Evolutionary conservation across 2,113 vertebrate genomes (phyloP).

Genomic region (Corapipo altera): DNA sequence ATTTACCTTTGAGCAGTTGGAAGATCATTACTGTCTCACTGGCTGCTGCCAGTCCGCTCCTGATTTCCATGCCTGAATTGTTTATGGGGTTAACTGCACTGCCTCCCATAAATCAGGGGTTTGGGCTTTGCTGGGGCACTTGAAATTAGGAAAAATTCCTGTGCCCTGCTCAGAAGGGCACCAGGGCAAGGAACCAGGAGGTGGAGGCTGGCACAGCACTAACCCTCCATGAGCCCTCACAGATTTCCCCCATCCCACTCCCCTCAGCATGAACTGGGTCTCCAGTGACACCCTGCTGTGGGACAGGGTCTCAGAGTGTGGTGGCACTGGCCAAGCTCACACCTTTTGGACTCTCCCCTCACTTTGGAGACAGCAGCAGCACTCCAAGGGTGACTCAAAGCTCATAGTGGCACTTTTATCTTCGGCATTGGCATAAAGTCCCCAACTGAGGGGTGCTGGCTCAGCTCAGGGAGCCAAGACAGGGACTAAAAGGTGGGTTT

Average conservation of each 20-base stretch:
- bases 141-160: neutral
- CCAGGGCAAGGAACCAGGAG: neutral
- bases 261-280: rapidly evolving
- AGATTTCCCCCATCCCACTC: no score
- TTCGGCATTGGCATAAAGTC: neutral
- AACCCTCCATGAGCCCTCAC: neutral
- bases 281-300: neutral
- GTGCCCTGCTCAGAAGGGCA: neutral
- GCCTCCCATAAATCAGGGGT: neutral
- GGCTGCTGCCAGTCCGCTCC: neutral
- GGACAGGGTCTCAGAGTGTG: neutral
- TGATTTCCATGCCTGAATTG: neutral
- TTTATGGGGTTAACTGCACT: slow-evolving; percentile 7
- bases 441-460: neutral
- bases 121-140: neutral
- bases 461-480: neutral
- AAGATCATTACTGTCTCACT: slow-evolving; percentile 18
- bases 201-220: neutral
- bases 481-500: neutral
- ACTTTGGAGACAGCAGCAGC: neutral
- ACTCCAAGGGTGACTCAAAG: neutral
- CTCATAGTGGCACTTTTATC: no score
- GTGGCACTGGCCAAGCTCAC: neutral
- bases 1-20: slow-evolving; percentile 47
- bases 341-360: neutral